A percentile compares a stretch with the other conserved stretches of the same genome.
These are phyloP conservation scores for Lindbergichthys nudifrons DNA, from an alignment of 2,797 vertebrate species.

Conservation along the genomic window DNA sequence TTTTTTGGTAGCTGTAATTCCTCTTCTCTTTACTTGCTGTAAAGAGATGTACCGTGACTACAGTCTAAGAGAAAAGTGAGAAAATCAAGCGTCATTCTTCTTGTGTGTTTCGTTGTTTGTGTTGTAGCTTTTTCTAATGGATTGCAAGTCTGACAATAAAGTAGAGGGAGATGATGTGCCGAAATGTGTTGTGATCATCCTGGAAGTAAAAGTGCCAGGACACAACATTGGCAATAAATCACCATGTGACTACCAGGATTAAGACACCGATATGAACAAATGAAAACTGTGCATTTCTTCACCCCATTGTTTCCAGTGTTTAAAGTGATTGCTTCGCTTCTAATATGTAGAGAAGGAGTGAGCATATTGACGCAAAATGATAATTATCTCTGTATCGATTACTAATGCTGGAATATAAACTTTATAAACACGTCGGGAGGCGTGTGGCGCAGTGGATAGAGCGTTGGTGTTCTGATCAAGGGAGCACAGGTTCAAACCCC, in stretches of 20 bases:
- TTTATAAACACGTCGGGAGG: no score
- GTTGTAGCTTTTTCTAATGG: no score
- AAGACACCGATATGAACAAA: not conserved
- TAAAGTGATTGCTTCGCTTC: not conserved
- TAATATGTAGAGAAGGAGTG: not conserved
- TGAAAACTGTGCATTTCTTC: not conserved
- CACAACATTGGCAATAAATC: constrained; percentile 2
- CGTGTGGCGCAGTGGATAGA: no score
- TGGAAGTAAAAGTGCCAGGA: not conserved
- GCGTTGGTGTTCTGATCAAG: no score
- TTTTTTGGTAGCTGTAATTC: not conserved
- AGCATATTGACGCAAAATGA: not conserved
- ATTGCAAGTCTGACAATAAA: no score
- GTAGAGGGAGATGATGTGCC: not conserved
- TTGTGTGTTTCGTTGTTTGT: no score
- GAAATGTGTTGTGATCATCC: not conserved
- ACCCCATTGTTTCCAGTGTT: not conserved
- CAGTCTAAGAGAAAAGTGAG: not conserved
- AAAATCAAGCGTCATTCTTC: not conserved
- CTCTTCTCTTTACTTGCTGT: not conserved
- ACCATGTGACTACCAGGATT: not conserved
- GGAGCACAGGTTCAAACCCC: no score
- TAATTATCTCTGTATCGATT: constrained; percentile 2
- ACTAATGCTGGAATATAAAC: not conserved
- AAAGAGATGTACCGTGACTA: not conserved